These are phyloP conservation scores for Cheilosia pagana DNA, from an alignment of 2,888 invertebrate species.

Conservation along the genomic window DNA sequence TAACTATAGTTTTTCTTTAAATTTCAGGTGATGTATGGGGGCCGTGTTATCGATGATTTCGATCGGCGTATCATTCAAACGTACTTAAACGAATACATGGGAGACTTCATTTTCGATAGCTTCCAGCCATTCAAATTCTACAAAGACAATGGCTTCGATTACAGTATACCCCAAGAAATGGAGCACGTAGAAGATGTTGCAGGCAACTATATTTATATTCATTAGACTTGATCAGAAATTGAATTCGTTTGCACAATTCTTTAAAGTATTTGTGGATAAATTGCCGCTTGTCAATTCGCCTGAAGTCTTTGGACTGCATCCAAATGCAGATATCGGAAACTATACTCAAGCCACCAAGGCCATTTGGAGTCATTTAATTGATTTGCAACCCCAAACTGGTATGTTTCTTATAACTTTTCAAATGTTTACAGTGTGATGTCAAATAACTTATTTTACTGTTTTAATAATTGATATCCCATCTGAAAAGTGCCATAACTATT, in stretches of 20 bases:
- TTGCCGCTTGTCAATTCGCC: slow-evolving; percentile 93
- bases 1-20: too few species aligned
- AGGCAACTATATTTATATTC: slow-evolving; percentile 16
- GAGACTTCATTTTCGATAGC: slow-evolving; percentile 95
- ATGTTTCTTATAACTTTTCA: slow-evolving; percentile 77
- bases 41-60: slow-evolving; percentile 95
- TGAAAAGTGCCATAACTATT: background rate
- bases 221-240: background rate
- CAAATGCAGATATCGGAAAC: slow-evolving; percentile 98
- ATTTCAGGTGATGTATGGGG: slow-evolving; percentile 95
- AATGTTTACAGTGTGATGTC: background rate
- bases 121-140: slow-evolving; percentile 97
- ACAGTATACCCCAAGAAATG: slow-evolving; percentile 87
- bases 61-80: slow-evolving; percentile 93
- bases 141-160: slow-evolving; percentile 89
- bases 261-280: slow-evolving; percentile 89
- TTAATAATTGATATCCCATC: background rate
- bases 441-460: background rate
- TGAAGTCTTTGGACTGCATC: slow-evolving; percentile 95
- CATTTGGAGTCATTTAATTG: slow-evolving; percentile 94
- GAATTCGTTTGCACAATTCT: slow-evolving; percentile 1
- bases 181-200: slow-evolving; percentile 52
- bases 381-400: slow-evolving; percentile 96
- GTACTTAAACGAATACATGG: slow-evolving; percentile 97
- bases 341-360: slow-evolving; percentile 93